Percentiles rank a stretch among this genome's conserved stretches.
Conservation (phyloP, 2,113 vertebrate species). For the Lepisosteus oculatus region DNA sequence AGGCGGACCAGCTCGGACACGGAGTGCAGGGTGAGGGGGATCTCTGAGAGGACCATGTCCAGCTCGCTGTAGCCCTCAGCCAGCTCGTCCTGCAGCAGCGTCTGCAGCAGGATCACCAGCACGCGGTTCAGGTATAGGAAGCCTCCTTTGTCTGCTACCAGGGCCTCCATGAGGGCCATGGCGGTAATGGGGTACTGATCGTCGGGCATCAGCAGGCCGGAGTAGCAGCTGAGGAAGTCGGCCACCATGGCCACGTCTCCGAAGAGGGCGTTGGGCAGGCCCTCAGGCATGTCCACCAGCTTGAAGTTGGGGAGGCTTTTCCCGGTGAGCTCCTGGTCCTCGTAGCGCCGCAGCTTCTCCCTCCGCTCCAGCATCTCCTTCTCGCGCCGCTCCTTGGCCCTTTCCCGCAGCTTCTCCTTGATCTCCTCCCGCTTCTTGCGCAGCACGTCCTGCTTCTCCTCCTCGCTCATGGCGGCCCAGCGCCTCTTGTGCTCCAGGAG, state of each 20-base stretch:
- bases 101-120: constrained; percentile 89
- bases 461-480: constrained; percentile 90
- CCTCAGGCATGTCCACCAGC: constrained; percentile 92
- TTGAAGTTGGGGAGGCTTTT: constrained; percentile 77
- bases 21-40: constrained; percentile 90
- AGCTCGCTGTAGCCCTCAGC: constrained; percentile 93
- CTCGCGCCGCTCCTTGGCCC: constrained; percentile 83
- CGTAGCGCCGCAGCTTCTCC: constrained; percentile 84
- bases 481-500: constrained; percentile 83
- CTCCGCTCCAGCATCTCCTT: constrained; percentile 83
- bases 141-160: constrained; percentile 82
- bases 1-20: constrained; percentile 88
- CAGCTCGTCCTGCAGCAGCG: constrained; percentile 91
- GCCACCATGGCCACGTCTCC: constrained; percentile 91
- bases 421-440: constrained; percentile 83
- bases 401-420: constrained; percentile 83
- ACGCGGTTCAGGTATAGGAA: constrained; percentile 91
- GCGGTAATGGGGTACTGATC: constrained; percentile 91
- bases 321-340: constrained; percentile 87
- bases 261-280: constrained; percentile 89
- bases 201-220: constrained; percentile 84
- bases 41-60: constrained; percentile 91
- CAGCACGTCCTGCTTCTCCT: constrained; percentile 82
- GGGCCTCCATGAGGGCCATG: constrained; percentile 83
- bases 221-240: constrained; percentile 91